These are phyloP conservation scores for Labeo catla DNA, from an alignment of 2,113 vertebrate genomes.

Conservation along the genomic window DNA sequence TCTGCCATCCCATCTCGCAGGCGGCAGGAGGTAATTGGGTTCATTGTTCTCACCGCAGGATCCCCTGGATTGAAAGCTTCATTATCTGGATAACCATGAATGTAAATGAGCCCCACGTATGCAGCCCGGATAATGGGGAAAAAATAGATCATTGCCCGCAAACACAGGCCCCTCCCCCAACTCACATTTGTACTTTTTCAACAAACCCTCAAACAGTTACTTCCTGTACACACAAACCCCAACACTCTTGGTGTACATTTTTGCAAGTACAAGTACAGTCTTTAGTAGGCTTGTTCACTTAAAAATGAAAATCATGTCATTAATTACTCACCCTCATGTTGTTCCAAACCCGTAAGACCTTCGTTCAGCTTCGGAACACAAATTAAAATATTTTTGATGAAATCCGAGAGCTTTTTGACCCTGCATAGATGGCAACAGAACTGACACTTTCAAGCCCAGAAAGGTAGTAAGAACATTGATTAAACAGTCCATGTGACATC, in stretches of 20 bases:
- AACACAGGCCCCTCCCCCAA: conserved; percentile 52
- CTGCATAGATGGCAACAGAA: not conserved
- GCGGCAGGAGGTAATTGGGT: conserved; percentile 85
- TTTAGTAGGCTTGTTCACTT: not conserved
- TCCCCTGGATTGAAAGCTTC: conserved; percentile 84
- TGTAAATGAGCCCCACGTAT: conserved; percentile 83
- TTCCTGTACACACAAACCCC: conserved; percentile 22
- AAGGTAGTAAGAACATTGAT: not conserved
- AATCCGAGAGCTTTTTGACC: not conserved
- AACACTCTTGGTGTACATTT: not conserved
- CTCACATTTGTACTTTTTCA: conserved; percentile 46
- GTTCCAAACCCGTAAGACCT: not conserved
- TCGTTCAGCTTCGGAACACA: too few relatives aligned
- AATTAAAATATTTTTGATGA: not conserved
- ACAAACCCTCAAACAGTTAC: not conserved
- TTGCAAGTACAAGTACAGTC: not conserved
- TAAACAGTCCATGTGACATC: not conserved
- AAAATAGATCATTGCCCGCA: conserved; percentile 79
- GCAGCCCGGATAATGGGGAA: conserved; percentile 77
- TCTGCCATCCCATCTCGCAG: conserved; percentile 83
- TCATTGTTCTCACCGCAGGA: conserved; percentile 86
- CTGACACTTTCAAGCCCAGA: not conserved
- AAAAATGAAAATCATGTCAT: not conserved
- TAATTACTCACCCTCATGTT: not conserved
- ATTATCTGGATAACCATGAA: conserved; percentile 88